Evolutionary conservation across 2,888 invertebrate species (phyloP), one percentile per base, ranked within the genome.

Genomic region (Parthenolecanium corni): DNA sequence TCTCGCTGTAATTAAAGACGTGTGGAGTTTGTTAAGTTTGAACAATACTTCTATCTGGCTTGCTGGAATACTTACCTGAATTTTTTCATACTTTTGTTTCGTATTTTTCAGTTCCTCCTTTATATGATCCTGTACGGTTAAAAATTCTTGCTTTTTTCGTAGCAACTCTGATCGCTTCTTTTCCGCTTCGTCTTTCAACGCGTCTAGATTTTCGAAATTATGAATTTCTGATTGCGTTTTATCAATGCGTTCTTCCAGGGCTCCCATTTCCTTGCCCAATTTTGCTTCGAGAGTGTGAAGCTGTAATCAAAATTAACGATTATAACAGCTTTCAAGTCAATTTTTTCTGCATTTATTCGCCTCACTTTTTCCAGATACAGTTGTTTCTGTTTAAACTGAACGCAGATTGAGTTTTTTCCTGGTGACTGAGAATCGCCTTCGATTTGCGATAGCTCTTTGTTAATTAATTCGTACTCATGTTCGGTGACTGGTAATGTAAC

Each of bases 201-300:
- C 76, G 46, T 81, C 83, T 3, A 85, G 71, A 71, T 86, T 82
- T 3, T 80, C 77, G 53, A 82, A 76, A 2, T 76, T 76, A 0
- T 77, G 71, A 24, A 86, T 75, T 69, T 86, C 85, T 52, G 77
- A 77, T 67, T 80, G 77, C 81, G 83, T 83, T 3, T 70, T 72
- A 9, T 70, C 71, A 61, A 78, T 76, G 66, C 76, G 76, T 20
- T 75, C 73, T 64, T 74, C 73, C 56, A 80, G 69, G 38, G 73
- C 71, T 18, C 72, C 73, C 65, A 78, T 70, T 69, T 80, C 80
- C 18, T 77, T 77, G 64, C 74, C 77, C 20, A 85, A 81, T 72
- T 84, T 85, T 58, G 81, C 79, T 61, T 85, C 84, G 65, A 86
- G 73, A 52, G 83, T 81, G 68, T 82, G 79, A 31, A 85, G 76